Evolutionary conservation across 1,140 invertebrate genomes (phyloP).

Genomic region (Callitettix versicolor): DNA sequence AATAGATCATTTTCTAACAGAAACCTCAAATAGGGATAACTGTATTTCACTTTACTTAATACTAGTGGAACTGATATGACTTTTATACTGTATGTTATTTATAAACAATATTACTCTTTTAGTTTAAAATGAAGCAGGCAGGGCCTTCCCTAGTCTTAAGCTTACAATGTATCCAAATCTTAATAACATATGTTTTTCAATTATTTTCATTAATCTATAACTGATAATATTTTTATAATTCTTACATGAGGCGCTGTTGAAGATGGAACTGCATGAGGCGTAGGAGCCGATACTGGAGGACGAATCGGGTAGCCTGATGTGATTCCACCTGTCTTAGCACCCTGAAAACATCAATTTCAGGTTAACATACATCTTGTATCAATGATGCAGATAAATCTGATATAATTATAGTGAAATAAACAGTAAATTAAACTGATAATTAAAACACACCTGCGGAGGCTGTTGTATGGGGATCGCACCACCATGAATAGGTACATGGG

Average conservation of each 20-base stretch:
- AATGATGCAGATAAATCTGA: not conserved
- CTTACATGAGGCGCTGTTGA: constrained; percentile 14
- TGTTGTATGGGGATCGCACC: constrained; percentile 41
- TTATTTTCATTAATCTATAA: too few relatives aligned
- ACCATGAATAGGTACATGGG: constrained; percentile 38
- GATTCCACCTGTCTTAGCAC: constrained; percentile 42
- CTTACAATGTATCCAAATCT: too few relatives aligned
- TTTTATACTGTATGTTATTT: too few relatives aligned
- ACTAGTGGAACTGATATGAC: too few relatives aligned
- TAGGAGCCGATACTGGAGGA: constrained; percentile 27
- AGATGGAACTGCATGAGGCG: constrained; percentile 13
- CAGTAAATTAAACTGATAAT: too few relatives aligned
- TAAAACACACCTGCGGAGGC: constrained; percentile 35
- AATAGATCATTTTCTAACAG: too few relatives aligned
- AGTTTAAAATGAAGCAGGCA: too few relatives aligned
- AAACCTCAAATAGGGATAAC: too few relatives aligned
- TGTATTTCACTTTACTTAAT: too few relatives aligned
- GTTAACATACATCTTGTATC: not conserved
- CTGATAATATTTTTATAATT: not conserved
- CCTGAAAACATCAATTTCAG: constrained; percentile 28
- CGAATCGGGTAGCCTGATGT: constrained; percentile 44
- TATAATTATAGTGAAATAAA: not conserved
- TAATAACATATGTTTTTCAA: too few relatives aligned
- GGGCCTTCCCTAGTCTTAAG: too few relatives aligned
- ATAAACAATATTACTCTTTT: too few relatives aligned